A percentile compares a stretch with the other conserved stretches of the same genome.
phyloP scores from a whole-genome alignment of 1,140 invertebrate genomes.

The Habropoda laboriosa region DNA sequence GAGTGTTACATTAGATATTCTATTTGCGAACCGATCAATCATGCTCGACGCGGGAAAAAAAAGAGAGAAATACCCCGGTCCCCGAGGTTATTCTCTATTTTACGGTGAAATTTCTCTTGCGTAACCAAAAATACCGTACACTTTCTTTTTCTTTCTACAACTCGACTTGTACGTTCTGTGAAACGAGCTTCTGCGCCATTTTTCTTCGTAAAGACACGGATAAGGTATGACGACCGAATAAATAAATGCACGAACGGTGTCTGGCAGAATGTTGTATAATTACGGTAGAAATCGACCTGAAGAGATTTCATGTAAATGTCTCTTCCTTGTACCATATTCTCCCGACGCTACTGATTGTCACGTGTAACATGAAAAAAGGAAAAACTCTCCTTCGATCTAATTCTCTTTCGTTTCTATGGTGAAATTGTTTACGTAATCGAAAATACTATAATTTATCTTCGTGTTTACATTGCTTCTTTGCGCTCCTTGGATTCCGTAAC shows the following conservation, averaged over 20 bases:
- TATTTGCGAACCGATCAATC: background rate
- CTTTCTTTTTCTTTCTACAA: conserved; percentile 18
- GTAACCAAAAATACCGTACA: conserved; percentile 6
- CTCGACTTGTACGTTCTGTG: background rate
- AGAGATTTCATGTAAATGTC: background rate
- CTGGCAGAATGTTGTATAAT: background rate
- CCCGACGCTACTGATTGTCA: background rate
- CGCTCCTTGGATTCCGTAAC: background rate
- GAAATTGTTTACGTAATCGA: background rate
- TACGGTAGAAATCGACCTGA: background rate
- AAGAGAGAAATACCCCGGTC: background rate
- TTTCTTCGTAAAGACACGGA: background rate
- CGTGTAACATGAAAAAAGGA: background rate
- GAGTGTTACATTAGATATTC: no score
- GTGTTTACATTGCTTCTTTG: background rate
- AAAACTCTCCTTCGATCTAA: background rate
- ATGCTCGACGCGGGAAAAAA: background rate
- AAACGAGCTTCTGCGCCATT: background rate
- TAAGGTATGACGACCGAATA: background rate
- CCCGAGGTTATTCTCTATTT: background rate
- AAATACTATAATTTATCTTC: background rate
- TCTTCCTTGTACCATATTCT: background rate
- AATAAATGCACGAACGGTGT: background rate
- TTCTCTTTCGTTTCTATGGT: background rate
- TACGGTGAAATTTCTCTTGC: conserved; percentile 30